Conservation (phyloP, 2,888 invertebrate genomes). For the Aleiodes testaceus region DNA sequence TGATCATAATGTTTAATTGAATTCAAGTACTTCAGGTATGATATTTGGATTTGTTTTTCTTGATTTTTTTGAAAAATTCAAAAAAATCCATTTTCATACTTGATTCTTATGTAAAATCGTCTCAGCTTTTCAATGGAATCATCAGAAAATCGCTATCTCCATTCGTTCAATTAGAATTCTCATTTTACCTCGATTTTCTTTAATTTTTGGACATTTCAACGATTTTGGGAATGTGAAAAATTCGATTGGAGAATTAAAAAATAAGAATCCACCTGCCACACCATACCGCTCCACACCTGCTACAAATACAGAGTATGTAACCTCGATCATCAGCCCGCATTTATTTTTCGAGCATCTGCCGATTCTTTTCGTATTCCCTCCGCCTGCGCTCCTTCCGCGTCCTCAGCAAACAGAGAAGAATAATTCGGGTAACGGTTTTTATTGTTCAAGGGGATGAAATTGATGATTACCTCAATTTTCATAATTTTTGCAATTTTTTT, state of each 20-base stretch:
- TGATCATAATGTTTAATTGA: slow-evolving; percentile 19
- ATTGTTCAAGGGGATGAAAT: neutral
- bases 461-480: neutral
- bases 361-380: slow-evolving; percentile 21
- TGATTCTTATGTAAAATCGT: too few relatives aligned
- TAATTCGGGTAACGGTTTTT: slow-evolving; percentile 24
- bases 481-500: too few relatives aligned
- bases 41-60: too few relatives aligned
- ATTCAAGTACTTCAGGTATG: neutral
- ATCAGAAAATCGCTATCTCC: too few relatives aligned
- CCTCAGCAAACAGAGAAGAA: slow-evolving; percentile 6
- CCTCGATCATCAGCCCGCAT: slow-evolving; percentile 26
- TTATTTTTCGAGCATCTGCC: slow-evolving; percentile 38
- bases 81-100: too few relatives aligned
- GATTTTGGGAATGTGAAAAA: slow-evolving; percentile 14
- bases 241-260: slow-evolving; percentile 42
- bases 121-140: too few relatives aligned
- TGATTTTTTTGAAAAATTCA: too few relatives aligned
- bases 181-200: too few relatives aligned
- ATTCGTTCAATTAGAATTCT: too few relatives aligned
- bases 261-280: slow-evolving; percentile 51
- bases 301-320: slow-evolving; percentile 36
- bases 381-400: neutral
- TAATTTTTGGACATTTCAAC: too few relatives aligned
- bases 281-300: slow-evolving; percentile 52